Conservation (phyloP, 2,113 vertebrate genomes). For the Lepus americanus region DNA sequence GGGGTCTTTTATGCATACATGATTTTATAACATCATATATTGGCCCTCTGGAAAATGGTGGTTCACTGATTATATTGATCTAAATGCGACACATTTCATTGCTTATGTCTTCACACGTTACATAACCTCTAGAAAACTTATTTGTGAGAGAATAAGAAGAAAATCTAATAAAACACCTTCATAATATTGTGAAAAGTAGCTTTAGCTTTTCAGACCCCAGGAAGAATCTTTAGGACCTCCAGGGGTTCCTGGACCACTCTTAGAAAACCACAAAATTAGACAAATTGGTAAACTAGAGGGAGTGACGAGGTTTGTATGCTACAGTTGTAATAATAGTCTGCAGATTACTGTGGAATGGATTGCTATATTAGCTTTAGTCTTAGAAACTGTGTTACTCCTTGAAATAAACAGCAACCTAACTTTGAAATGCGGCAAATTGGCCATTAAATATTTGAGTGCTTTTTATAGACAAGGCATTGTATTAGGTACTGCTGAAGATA, state of each 20-base stretch:
- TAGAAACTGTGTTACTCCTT: constrained; percentile 60
- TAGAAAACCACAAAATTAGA: constrained; percentile 26
- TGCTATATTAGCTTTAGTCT: constrained; percentile 28
- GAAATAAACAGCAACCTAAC: constrained; percentile 41
- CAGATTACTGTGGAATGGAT: constrained; percentile 35
- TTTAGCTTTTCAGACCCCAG: not conserved
- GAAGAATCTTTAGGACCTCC: not conserved
- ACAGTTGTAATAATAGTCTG: constrained; percentile 18
- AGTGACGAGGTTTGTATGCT: constrained; percentile 22
- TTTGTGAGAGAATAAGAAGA: not conserved
- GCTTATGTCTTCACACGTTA: not conserved
- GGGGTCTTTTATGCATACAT: constrained; percentile 18
- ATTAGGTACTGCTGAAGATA: constrained; percentile 37
- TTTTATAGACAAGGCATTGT: constrained; percentile 50
- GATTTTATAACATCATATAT: constrained; percentile 35
- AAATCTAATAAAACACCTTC: not conserved
- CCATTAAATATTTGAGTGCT: constrained; percentile 51
- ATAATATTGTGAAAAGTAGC: constrained; percentile 44
- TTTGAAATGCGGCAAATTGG: constrained; percentile 57
- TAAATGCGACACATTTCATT: constrained; percentile 53
- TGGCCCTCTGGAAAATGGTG: constrained; percentile 56
- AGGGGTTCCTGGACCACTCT: not conserved
- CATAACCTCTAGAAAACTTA: constrained; percentile 42
- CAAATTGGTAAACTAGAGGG: constrained; percentile 13
- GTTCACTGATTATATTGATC: constrained; percentile 47